phyloP scores from a whole-genome alignment of 2,113 vertebrate species.

The Cyanoramphus novaezelandiae region DNA sequence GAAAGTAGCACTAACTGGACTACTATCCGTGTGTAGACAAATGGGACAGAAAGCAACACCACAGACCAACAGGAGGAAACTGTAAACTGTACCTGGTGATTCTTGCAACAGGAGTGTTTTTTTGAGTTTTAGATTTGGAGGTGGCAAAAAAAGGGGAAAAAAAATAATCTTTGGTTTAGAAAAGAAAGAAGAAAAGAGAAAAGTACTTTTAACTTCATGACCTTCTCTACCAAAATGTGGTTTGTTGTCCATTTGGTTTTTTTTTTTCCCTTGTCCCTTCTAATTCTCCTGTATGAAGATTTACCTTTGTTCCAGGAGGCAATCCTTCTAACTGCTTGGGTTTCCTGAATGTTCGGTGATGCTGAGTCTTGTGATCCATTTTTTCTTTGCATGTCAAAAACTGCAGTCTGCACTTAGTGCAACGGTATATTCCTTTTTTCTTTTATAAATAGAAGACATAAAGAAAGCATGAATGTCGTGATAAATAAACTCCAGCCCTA shows the following conservation, averaged over 20 bases:
- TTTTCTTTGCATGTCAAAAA: conserved; percentile 96
- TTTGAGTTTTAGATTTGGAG: not conserved
- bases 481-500: not conserved
- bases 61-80: not conserved
- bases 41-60: not conserved
- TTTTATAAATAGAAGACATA: conserved; percentile 48
- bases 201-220: not conserved
- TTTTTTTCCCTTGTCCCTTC: not conserved
- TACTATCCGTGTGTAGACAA: not conserved
- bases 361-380: conserved; percentile 91
- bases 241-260: not conserved
- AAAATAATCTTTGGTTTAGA: not conserved
- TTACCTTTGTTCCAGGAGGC: conserved; percentile 95
- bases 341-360: conserved; percentile 93
- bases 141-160: not conserved
- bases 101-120: not conserved
- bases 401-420: conserved; percentile 93
- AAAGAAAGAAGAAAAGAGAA: not conserved
- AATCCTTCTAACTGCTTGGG: conserved; percentile 92
- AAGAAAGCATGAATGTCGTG: not conserved
- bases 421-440: conserved; percentile 96
- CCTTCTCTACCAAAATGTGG: not conserved
- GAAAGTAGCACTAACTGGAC: not conserved
- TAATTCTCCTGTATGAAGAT: not conserved
- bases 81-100: not conserved